phyloP scores from a whole-genome alignment of 2,888 invertebrate species.

The Eumacrocentrus americanus region DNA sequence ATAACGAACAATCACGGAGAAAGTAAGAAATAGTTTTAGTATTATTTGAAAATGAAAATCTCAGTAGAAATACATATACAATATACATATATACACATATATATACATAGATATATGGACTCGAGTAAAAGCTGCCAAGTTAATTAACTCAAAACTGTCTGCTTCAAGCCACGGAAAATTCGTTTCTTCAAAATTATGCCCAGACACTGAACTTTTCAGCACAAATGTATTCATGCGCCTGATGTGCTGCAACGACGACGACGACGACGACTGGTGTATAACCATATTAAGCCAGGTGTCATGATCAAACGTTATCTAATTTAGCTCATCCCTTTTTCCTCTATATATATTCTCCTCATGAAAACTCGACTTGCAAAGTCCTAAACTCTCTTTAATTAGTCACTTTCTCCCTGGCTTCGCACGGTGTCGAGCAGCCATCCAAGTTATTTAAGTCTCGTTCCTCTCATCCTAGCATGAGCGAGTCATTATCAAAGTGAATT shows the following conservation, averaged over 20 bases:
- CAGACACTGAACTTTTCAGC: neutral
- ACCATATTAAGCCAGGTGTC: slow-evolving; percentile 16
- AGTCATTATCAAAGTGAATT: slow-evolving; percentile 23
- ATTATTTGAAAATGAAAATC: no score
- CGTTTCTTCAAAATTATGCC: neutral
- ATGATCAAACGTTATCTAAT: slow-evolving; percentile 26
- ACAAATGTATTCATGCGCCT: neutral
- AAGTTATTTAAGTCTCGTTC: slow-evolving; percentile 28
- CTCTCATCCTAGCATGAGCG: neutral
- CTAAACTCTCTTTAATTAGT: slow-evolving; percentile 29
- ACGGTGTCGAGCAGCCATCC: slow-evolving; percentile 9
- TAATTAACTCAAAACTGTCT: neutral
- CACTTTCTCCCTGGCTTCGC: no score
- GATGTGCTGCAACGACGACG: no score
- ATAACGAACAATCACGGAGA: no score
- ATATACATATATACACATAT: no score
- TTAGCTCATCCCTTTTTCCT: slow-evolving; percentile 7
- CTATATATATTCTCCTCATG: slow-evolving; percentile 6
- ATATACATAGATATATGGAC: no score
- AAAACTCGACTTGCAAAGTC: slow-evolving; percentile 26
- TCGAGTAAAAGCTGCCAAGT: no score
- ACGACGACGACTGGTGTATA: slow-evolving; percentile 3
- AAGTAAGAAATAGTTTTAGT: no score
- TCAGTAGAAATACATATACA: no score
- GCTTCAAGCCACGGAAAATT: neutral